Percentiles rank a stretch among this genome's conserved stretches.
phyloP scores from a whole-genome alignment of 1,140 invertebrate species.

The Drosophila chauvacae region DNA sequence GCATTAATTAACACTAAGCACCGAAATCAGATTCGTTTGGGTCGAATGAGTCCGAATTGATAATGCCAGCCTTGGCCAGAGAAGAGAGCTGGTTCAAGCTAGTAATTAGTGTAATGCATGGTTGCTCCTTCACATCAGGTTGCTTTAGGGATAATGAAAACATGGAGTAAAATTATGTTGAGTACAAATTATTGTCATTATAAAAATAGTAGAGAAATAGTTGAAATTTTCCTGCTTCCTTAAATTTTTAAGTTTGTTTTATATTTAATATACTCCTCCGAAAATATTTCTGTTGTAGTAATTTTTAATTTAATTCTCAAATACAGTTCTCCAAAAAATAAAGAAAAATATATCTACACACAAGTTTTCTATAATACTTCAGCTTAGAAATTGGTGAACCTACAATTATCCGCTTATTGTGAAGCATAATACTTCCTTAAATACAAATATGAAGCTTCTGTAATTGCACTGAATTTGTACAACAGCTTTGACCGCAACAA shows the following conservation, averaged over 20 bases:
- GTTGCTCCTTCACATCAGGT: background rate
- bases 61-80: background rate
- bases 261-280: too few species aligned
- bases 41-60: conserved; percentile 34
- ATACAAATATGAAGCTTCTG: conserved; percentile 19
- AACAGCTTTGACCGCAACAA: conserved; percentile 33
- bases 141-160: background rate
- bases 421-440: conserved; percentile 26
- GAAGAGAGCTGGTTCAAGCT: background rate
- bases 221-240: background rate
- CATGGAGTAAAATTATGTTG: background rate
- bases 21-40: conserved; percentile 23
- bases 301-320: too few species aligned
- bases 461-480: conserved; percentile 78
- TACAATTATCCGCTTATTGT: conserved; percentile 13
- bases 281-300: too few species aligned
- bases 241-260: too few species aligned
- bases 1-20: conserved; percentile 65
- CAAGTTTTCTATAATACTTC: too few species aligned
- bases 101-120: conserved; percentile 38
- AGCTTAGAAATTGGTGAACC: conserved; percentile 3
- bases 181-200: background rate
- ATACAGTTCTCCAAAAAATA: too few species aligned
- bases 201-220: background rate
- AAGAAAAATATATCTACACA: too few species aligned